phyloP scores from a whole-genome alignment of 1,140 invertebrate species.

The Pteromalus puparum region DNA sequence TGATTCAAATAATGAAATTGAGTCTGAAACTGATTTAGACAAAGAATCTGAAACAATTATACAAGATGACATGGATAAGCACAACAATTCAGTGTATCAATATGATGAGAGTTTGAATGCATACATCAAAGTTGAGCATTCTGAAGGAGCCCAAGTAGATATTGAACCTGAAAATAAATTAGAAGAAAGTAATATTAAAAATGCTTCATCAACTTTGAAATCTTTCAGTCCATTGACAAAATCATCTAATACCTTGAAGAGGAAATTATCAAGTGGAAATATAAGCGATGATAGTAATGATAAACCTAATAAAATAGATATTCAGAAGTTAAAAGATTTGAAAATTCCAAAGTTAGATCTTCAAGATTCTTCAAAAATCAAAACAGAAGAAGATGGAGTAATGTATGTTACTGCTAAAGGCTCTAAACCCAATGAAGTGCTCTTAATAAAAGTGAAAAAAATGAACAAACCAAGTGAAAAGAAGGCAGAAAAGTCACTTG shows the following conservation, averaged over 20 bases:
- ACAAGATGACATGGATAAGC: neutral
- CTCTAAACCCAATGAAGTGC: slow-evolving; percentile 70
- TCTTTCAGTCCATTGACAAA: slow-evolving; percentile 37
- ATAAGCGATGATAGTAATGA: slow-evolving; percentile 23
- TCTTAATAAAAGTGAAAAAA: slow-evolving; percentile 73
- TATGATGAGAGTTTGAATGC: slow-evolving; percentile 59
- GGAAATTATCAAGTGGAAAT: slow-evolving; percentile 53
- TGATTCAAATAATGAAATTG: neutral
- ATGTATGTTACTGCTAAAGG: slow-evolving; percentile 75
- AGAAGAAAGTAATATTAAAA: slow-evolving; percentile 45
- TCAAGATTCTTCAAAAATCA: slow-evolving; percentile 64
- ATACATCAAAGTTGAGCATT: slow-evolving; percentile 59
- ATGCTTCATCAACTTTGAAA: slow-evolving; percentile 24
- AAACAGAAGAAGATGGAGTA: slow-evolving; percentile 67
- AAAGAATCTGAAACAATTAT: slow-evolving; percentile 22
- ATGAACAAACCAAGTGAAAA: slow-evolving; percentile 70
- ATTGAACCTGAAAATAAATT: slow-evolving; percentile 27
- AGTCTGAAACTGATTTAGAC: too few species aligned
- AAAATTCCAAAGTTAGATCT: slow-evolving; percentile 67
- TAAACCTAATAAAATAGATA: slow-evolving; percentile 39
- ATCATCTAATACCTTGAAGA: slow-evolving; percentile 65
- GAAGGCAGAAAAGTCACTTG: slow-evolving; percentile 60
- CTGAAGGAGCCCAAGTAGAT: slow-evolving; percentile 32
- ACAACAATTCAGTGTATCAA: slow-evolving; percentile 54
- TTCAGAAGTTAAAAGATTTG: slow-evolving; percentile 49